phyloP scores from a whole-genome alignment of 2,888 invertebrate species.

The Trichopria drosophilae region DNA sequence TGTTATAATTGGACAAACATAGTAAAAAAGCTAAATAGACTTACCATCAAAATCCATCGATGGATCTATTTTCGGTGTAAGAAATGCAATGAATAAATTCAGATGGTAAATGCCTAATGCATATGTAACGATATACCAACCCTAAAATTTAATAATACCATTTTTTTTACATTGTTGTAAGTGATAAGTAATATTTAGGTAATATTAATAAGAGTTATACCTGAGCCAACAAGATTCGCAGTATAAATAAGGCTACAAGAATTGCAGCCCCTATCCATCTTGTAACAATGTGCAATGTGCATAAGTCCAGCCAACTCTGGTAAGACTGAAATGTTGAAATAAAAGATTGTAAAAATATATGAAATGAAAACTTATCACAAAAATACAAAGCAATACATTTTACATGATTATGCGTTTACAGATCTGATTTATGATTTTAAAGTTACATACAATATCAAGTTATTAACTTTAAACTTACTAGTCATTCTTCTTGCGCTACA shows the following conservation, averaged over 20 bases:
- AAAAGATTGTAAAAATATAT: too few relatives aligned
- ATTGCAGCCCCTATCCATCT: constrained; percentile 79
- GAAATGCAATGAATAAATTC: constrained; percentile 98
- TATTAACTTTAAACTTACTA: too few relatives aligned
- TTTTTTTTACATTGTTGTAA: neutral
- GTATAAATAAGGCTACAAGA: constrained; percentile 73
- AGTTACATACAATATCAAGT: too few relatives aligned
- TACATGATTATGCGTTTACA: too few relatives aligned
- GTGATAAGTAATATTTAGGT: neutral
- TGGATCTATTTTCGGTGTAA: constrained; percentile 99
- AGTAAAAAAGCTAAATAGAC: constrained; percentile 32
- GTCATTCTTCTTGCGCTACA: too few relatives aligned
- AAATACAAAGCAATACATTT: too few relatives aligned
- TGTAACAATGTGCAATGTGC: constrained; percentile 79
- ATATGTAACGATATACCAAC: constrained; percentile 99
- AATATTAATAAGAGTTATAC: constrained; percentile 60
- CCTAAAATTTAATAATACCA: constrained; percentile 65
- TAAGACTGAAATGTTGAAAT: constrained; percentile 64
- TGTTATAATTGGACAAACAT: constrained; percentile 9
- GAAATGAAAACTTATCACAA: too few relatives aligned
- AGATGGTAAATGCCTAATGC: constrained; percentile 98
- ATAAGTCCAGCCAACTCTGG: constrained; percentile 82
- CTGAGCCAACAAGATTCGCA: constrained; percentile 81
- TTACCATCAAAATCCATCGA: constrained; percentile 91
- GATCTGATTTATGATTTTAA: too few relatives aligned